These are phyloP conservation scores for Notospermus geniculatus DNA, from an alignment of 1,140 invertebrate species.

Conservation along the genomic window DNA sequence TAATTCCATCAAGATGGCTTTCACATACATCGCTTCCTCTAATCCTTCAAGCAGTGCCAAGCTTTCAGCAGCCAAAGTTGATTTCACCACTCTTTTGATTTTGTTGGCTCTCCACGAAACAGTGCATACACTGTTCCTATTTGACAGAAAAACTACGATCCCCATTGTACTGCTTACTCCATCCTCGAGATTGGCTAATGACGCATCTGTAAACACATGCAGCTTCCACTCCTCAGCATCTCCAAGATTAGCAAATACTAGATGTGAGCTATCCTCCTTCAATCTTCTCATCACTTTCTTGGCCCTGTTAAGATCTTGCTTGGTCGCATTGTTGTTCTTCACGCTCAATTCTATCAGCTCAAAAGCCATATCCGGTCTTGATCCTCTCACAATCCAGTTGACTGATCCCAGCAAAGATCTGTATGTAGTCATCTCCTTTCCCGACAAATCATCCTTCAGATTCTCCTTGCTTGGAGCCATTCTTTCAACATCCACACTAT, in stretches of 20 bases:
- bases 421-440: constrained; percentile 16
- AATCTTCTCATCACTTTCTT: constrained; percentile 21
- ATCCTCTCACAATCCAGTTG: constrained; percentile 24
- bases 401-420: constrained; percentile 17
- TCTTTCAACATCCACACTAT: constrained; percentile 11
- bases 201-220: constrained; percentile 14
- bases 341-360: no score
- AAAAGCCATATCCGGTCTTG: constrained; percentile 21
- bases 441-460: constrained; percentile 5
- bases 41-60: constrained; percentile 17
- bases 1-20: no score
- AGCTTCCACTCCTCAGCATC: neutral
- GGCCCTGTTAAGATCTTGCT: constrained; percentile 16
- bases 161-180: constrained; percentile 21
- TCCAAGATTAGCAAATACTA: neutral
- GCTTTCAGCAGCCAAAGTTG: constrained; percentile 20
- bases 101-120: constrained; percentile 18
- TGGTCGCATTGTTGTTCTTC: constrained; percentile 7
- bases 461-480: constrained; percentile 12
- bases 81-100: constrained; percentile 15
- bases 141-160: constrained; percentile 12
- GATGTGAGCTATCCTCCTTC: constrained; percentile 16
- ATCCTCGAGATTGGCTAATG: constrained; percentile 18
- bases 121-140: constrained; percentile 18
- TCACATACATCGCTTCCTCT: no score